Evolutionary conservation across 1,140 invertebrate genomes (phyloP), one percentile per base, ranked within the genome.

Genomic region (Pygmarrhopalites habei): DNA sequence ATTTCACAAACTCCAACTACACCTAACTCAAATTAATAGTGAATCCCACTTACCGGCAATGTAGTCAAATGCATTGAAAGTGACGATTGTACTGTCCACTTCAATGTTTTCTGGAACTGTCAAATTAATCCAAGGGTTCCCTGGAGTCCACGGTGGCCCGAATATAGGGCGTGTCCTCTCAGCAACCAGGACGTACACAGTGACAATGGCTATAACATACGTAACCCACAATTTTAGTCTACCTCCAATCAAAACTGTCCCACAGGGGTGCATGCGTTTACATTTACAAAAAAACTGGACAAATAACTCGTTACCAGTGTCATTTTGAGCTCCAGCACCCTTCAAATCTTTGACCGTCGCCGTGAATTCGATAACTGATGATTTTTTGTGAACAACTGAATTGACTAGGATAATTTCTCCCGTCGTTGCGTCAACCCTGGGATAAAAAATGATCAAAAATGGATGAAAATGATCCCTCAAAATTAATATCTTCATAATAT

Each of bases 111-210:
- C 88, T 46, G 85, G 83, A 5, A 90, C 79, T 29, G 80, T 80
- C 0, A 88, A 78, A 56, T 82, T 78, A 28, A 89, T 84, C 1
- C 82, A 77, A 0, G 84, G 86, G 68, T 85, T 82, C 2, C 67
- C 68, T 32, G 75, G 65, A 15, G 72, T 72, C 78, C 78, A 74
- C 17, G 75, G 74, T 17, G 86, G 85, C 0, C 80, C 83, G 63
- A 91, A 90, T 3, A 86, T 81, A 0, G 88, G 88, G 75, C 87
- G 88, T 62, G 85, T 84, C 63, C 88, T 86, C 67, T 83, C 84
- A 71, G 85, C 88, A 1, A 87, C 86, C 75, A 89, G 86, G 10
- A 90, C 82, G 71, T 89, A 90, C 7, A 90, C 79, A 0, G 87
- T 88, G 12, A 89, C 83, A 71, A 89, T 87, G 1, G 81, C 77